These are phyloP conservation scores for Aurelia aurita complex sp. Pacific DNA, from an alignment of 30 jellyfish, hydroid and myxozoan genomes.

Conservation along the genomic window DNA sequence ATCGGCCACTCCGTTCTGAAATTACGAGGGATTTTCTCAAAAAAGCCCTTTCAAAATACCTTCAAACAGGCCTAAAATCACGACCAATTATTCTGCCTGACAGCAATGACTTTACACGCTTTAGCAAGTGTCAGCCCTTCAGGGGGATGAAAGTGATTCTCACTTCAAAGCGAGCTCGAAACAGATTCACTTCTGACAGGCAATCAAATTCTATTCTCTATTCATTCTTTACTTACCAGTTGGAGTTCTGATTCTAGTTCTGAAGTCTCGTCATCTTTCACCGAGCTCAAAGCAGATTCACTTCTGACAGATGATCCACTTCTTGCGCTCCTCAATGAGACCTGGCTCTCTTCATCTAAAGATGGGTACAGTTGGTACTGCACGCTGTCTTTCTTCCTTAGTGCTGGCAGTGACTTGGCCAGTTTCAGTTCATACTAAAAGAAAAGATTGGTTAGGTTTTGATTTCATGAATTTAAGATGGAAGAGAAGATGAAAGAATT, in stretches of 20 bases:
- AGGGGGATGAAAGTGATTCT: too few species aligned
- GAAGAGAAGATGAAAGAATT: too few species aligned
- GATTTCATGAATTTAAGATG: too few species aligned
- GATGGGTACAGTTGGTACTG: slow-evolving; percentile 22
- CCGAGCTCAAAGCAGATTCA: slow-evolving; percentile 10
- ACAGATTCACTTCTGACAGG: slow-evolving; percentile 8
- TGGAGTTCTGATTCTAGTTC: slow-evolving; percentile 37
- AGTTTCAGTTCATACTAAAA: slow-evolving; percentile 56
- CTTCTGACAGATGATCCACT: slow-evolving; percentile 21
- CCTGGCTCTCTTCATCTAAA: slow-evolving; percentile 43
- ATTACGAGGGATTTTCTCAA: too few species aligned
- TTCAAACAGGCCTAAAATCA: too few species aligned
- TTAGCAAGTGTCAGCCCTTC: too few species aligned
- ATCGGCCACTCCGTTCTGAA: too few species aligned
- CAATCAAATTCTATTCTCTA: too few species aligned
- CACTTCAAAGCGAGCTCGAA: not conserved
- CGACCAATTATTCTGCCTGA: too few species aligned
- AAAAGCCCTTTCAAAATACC: too few species aligned
- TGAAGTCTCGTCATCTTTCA: slow-evolving; percentile 1
- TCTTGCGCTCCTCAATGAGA: slow-evolving; percentile 19
- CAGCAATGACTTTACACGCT: too few species aligned
- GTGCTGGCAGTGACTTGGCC: slow-evolving; percentile 2
- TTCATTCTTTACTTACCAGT: slow-evolving; percentile 9
- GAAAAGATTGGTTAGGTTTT: not conserved
- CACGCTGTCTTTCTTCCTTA: not conserved